Base-by-base conservation (phyloP, 2,797 vertebrate species). In the Mallotus villosus region DNA sequence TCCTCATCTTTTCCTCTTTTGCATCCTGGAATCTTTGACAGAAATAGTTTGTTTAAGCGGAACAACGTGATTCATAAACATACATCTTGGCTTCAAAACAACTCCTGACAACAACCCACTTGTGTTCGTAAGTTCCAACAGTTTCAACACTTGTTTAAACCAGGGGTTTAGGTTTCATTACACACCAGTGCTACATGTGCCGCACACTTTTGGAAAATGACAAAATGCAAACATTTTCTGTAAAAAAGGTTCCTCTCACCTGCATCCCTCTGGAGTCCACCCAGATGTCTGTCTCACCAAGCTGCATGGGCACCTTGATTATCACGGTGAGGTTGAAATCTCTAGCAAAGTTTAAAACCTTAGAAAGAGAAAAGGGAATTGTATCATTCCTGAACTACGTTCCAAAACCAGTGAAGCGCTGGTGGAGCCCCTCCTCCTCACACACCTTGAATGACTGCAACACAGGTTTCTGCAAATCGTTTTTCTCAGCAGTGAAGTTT, bases 271-370 rank as follows among this genome's bases (percentile, higher is more conserved):
- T 67, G 0, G 59, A 67, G 81, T 90, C 68, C 9, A 46, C 76
- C 93, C 93, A 93, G 73, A 94, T 91, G 70, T 87, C 59, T 74
- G 86, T 80, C 7, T 77, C 78, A 12, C 87, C 90, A 5, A 97
- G 86, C 71, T 67, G 81, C 4, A 93, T 63, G 0, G 96, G 95
- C 32, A 95, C 84, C 79, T 41, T 90, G 80, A 97, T 91, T 34
- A 87, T 86, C 67, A 95, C 85, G 0, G 86, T 92, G 67, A 95
- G 46, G 64, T 85, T 60, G 74, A 93, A 51, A 24, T 70, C 55
- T 71, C 86, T 84, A 73, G 90, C 83, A 4, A 89, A 65, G 76
- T 95, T 94, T 63, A 70, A 82, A 29, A 97, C 88, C 96, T 97
- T n/a, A 2, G 61, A 70, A 17, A 68, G 19, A 66, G 24, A 21